Base-by-base conservation (phyloP, 2,797 vertebrate species). In the Lates japonicus region DNA sequence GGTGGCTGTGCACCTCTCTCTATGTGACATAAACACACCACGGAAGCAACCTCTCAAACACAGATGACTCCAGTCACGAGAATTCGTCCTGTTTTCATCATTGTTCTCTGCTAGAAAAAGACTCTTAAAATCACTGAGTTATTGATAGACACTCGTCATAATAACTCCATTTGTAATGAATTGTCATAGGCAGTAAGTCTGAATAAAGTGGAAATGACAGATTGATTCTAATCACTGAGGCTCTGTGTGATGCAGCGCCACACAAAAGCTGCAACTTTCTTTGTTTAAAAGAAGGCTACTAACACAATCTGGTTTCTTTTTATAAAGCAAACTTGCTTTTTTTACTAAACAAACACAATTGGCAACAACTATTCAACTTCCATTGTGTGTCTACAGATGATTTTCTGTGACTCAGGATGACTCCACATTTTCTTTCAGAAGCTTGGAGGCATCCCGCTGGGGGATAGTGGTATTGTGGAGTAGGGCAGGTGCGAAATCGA, bases 11-110 rank as follows among this genome's bases (percentile, higher is more conserved):
- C 72, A 31, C 63, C 64, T 74, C 76, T 80, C 76, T 76, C 80
- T 4, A 77, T 81, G 80, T 92, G 93, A 92, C 94, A 95, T 46
- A 46, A 92, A 91, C 93, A 95, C 87, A 75, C 84, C 75, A 64
- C 31, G 0, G 57, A 48, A 35, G 64, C 80, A 76, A 79, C 76
- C 90, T 84, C 76, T 95, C 92, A 90, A 68, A 79, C 68, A 68
- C 95, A 96, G 92, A 90, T 95, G 93, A 83, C 84, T 77, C 79
- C 67, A 25, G 61, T 80, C 71, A 81, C n/a, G 16, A 68, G 42
- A 65, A 55, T 46, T 66, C 37, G 7, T 42, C 42, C 25, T 25
- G 1, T 37, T 44, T 74, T 65, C 17, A 41, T 46, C 9, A 29
- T 9, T 17, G 16, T 62, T 61, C 48, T 55, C 17, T 6, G 22